phyloP scores from a whole-genome alignment of 2,113 vertebrate species.

The Alosa alosa region DNA sequence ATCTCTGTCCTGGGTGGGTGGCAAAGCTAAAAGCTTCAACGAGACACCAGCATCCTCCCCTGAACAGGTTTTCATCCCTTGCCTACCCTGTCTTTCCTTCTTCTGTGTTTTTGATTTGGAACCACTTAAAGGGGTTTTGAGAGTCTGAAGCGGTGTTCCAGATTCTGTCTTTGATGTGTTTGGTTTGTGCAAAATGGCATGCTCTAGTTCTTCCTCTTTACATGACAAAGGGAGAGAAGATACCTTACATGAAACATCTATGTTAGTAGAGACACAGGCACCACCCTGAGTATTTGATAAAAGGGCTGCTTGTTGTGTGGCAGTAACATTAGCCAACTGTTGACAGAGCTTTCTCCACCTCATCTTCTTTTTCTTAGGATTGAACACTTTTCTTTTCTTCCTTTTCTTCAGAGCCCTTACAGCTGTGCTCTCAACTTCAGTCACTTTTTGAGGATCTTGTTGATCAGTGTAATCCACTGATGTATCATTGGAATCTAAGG shows the following conservation, averaged over 20 bases:
- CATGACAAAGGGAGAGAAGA: neutral
- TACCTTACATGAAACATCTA: neutral
- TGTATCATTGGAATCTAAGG: neutral
- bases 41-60: neutral
- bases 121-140: neutral
- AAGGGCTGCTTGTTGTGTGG: neutral
- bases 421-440: neutral
- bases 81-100: neutral
- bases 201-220: neutral
- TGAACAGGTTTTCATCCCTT: neutral
- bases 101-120: neutral
- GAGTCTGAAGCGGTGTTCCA: neutral
- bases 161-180: neutral
- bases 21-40: too few species aligned
- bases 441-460: slow-evolving; percentile 11
- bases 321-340: neutral
- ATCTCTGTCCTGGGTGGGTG: neutral
- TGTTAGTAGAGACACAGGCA: neutral
- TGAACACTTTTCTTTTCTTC: neutral
- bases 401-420: neutral
- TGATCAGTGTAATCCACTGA: neutral
- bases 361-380: neutral
- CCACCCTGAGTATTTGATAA: neutral
- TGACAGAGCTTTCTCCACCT: neutral
- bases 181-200: neutral